Percentiles rank a stretch among this genome's conserved stretches.
Evolutionary conservation across 2,888 invertebrate genomes (phyloP).

Genomic region (Amblyteles armatorius): DNA sequence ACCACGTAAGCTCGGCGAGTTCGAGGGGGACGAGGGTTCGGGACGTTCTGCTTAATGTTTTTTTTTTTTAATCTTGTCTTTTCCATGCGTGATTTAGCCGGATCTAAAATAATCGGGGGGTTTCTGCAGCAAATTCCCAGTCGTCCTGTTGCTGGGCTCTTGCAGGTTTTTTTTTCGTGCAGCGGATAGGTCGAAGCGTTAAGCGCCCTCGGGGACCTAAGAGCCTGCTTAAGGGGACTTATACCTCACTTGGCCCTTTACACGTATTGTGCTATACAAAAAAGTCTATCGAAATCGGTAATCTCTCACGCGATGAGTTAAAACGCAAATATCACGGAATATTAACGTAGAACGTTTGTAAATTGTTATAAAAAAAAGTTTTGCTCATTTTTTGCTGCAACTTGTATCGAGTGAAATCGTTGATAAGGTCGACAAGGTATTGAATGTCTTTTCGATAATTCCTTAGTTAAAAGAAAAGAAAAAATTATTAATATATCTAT

Average conservation of each 20-base stretch:
- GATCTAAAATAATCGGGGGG: slow-evolving; percentile 71
- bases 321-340: neutral
- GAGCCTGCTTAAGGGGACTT: slow-evolving; percentile 44
- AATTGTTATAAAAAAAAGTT: too few relatives aligned
- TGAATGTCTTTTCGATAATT: neutral
- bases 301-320: neutral
- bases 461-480: too few relatives aligned
- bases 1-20: slow-evolving; percentile 72
- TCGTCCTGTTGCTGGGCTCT: slow-evolving; percentile 79
- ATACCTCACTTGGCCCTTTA: slow-evolving; percentile 31
- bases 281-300: neutral
- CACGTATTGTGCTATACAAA: neutral
- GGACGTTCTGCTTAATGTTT: slow-evolving; percentile 54
- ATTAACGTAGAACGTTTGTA: neutral
- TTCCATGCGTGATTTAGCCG: slow-evolving; percentile 76
- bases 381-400: neutral
- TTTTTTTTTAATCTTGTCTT: slow-evolving; percentile 56
- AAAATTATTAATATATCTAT: neutral
- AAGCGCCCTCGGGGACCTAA: slow-evolving; percentile 69
- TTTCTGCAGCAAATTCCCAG: slow-evolving; percentile 79
- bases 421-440: neutral
- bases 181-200: slow-evolving; percentile 66
- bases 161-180: slow-evolving; percentile 75
- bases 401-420: neutral
- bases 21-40: slow-evolving; percentile 61